These are phyloP conservation scores for Megaceryle maxima DNA, from an alignment of 2,113 vertebrate genomes.

Conservation along the genomic window DNA sequence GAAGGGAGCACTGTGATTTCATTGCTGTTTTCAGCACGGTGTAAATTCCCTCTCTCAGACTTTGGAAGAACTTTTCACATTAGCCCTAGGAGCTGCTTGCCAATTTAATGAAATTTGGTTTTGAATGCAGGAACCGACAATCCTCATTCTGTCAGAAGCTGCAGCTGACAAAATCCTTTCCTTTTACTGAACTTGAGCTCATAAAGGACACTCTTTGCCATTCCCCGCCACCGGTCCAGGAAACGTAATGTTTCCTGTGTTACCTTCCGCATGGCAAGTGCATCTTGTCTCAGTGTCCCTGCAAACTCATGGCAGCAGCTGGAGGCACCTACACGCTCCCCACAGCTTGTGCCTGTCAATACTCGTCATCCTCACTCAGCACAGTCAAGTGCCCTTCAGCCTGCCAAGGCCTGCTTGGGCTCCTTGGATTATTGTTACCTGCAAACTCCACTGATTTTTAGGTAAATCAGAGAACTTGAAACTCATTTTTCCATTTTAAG, in stretches of 20 bases:
- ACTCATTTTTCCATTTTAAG: background rate
- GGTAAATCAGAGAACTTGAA: background rate
- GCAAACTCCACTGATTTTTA: background rate
- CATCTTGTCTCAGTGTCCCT: background rate
- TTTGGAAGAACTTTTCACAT: background rate
- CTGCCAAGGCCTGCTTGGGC: background rate
- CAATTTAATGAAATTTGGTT: conserved; percentile 13
- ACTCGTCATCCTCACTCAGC: background rate
- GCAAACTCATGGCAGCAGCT: background rate
- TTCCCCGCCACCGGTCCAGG: background rate
- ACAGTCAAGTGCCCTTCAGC: background rate
- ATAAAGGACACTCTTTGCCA: background rate
- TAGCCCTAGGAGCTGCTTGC: background rate
- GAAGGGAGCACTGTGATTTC: conserved; percentile 4
- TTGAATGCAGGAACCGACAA: conserved; percentile 29
- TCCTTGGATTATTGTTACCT: background rate
- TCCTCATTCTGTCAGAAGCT: conserved; percentile 15
- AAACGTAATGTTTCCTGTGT: background rate
- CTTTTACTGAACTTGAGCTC: background rate
- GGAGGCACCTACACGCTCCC: background rate
- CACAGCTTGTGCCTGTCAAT: background rate
- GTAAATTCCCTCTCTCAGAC: background rate
- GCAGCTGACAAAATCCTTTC: conserved; percentile 2
- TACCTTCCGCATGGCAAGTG: background rate
- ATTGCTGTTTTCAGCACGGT: conserved; percentile 7